phyloP scores from a whole-genome alignment of 1,140 invertebrate species.

The Teleogryllus occipitalis region DNA sequence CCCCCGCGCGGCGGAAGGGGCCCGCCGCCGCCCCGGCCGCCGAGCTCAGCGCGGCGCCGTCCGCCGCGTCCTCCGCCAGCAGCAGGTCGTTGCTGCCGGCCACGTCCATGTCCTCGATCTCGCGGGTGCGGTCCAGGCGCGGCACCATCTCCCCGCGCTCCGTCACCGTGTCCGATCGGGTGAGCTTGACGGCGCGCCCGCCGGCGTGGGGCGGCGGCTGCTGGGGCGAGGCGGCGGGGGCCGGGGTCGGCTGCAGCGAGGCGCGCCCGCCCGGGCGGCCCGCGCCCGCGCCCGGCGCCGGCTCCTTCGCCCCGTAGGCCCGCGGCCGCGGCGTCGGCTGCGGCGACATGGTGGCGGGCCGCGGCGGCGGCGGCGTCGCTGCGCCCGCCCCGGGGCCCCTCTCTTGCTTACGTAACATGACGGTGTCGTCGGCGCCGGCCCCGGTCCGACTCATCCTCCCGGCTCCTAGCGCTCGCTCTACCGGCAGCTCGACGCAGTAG shows the following conservation, averaged over 20 bases:
- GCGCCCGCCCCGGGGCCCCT: background rate
- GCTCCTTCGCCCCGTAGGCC: too few relatives aligned
- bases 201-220: too few relatives aligned
- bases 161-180: background rate
- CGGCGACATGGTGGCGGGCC: too few relatives aligned
- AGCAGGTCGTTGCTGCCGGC: constrained; percentile 24
- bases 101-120: constrained; percentile 32
- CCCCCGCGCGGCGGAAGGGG: background rate
- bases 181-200: too few relatives aligned
- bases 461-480: background rate
- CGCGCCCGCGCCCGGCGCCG: too few relatives aligned
- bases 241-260: too few relatives aligned
- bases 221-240: too few relatives aligned
- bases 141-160: constrained; percentile 22
- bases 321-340: too few relatives aligned
- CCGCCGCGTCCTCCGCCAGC: background rate
- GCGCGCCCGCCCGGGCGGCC: too few relatives aligned
- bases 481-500: background rate
- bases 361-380: background rate
- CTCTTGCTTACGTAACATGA: constrained; percentile 5
- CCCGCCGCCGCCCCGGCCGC: constrained; percentile 26
- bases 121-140: constrained; percentile 36
- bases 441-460: constrained; percentile 11
- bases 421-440: background rate
- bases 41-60: too few relatives aligned